Base-by-base conservation (phyloP, 2,888 invertebrate genomes). In the Noctuana brunneofusca region DNA sequence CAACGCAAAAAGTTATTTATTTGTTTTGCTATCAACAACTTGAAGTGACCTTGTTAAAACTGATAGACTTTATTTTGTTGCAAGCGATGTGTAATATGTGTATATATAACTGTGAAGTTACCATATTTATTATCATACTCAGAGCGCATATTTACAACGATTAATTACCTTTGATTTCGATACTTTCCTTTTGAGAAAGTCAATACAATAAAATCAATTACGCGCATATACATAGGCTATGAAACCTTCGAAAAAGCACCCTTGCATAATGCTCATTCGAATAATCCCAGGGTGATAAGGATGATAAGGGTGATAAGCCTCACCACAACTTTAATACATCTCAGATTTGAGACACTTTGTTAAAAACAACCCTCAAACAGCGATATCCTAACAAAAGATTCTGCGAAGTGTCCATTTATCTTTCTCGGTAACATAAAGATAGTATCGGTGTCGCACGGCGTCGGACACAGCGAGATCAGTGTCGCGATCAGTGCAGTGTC, bases 401-500 rank as follows among this genome's bases (percentile, higher is more conserved):
- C 84, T 68, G 69, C 72, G 81, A 83, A 86, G 63, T 65, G 66
- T 64, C 65, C 69, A 76, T 83, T 79, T 80, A 76, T 80, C 76
- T 80, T 83, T 83, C 81, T 69, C 58, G 55, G 81, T 80, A 84
- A 78, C 73, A 68, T 48, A 46, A 59, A 60, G 60, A 60, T 60
- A 27, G 35, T 60, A 54, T 60, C 53, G 32, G 20, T 46, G 53
- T 46, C 46, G 53, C 22, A 24, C 43, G 41, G 46, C 11, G 46
- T 53, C 53, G 32, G 53, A 59, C 53, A 53, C 59, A 14, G 43
- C 12, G 52, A 43, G 54, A 60, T 48, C 46, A 60, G 60, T 60
- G 60, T 53, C 53, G 59, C 52, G 59, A 59, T 59, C 59, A 41
- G 53, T 50, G 43, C 14, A 60, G 54, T 57, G 57, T 48, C 22